Percentiles rank a stretch among this genome's conserved stretches.
Conservation (phyloP, 2,113 vertebrate species). For the Leucopsar rothschildi region DNA sequence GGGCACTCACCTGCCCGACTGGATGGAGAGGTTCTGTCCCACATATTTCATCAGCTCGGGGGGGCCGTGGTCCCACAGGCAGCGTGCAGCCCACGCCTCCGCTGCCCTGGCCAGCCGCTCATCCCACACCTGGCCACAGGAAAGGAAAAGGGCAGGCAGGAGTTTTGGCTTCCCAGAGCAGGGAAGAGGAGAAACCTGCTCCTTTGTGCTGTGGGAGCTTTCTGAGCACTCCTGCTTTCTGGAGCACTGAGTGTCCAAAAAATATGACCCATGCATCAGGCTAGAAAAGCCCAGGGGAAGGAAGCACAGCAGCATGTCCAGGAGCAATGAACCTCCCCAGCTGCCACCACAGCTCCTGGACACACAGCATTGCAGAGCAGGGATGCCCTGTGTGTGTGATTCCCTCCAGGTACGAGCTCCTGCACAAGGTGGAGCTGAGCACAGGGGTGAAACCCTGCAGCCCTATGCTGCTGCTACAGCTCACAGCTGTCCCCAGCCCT, state of each 20-base stretch:
- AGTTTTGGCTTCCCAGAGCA: neutral
- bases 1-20: constrained; percentile 78
- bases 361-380: accelerated
- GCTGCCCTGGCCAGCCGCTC: constrained; percentile 82
- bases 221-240: neutral
- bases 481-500: neutral
- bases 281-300: neutral
- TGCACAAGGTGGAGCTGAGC: neutral
- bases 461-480: neutral
- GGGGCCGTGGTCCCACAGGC: constrained; percentile 87
- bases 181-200: neutral
- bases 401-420: neutral
- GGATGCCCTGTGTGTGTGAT: neutral
- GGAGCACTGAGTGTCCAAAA: neutral
- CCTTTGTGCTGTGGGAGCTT: neutral
- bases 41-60: constrained; percentile 77
- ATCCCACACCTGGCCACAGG: constrained; percentile 81
- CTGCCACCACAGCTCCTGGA: neutral
- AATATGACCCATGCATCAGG: neutral
- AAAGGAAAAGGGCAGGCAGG: neutral
- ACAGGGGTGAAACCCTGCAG: neutral
- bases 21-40: constrained; percentile 90
- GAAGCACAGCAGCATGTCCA: neutral
- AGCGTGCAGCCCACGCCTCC: constrained; percentile 81
- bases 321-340: neutral